These are phyloP conservation scores for Paradoxurus hermaphroditus DNA, from an alignment of 2,113 vertebrate species.

Conservation along the genomic window DNA sequence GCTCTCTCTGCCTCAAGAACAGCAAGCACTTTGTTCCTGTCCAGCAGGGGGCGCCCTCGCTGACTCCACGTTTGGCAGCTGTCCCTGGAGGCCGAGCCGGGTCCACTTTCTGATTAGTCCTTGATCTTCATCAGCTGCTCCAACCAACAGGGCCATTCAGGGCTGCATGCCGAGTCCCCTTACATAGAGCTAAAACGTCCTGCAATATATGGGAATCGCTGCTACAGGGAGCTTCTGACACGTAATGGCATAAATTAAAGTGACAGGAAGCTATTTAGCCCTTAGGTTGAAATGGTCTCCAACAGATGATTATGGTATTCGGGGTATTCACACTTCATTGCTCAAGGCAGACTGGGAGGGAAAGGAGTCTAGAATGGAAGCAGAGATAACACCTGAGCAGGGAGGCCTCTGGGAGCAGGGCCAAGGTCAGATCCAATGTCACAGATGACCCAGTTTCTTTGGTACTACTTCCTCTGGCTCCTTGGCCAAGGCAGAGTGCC, in stretches of 20 bases:
- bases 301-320: conserved; percentile 23
- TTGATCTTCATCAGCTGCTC: neutral
- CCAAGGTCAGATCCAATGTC: neutral
- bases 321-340: conserved; percentile 33
- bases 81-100: neutral
- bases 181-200: conserved; percentile 1
- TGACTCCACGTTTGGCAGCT: neutral
- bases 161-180: neutral
- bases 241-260: conserved; percentile 33
- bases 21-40: neutral
- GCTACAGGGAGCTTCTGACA: neutral
- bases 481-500: neutral
- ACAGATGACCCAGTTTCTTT: neutral
- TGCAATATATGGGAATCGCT: neutral
- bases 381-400: neutral
- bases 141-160: neutral
- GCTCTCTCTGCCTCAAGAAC: neutral
- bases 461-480: neutral
- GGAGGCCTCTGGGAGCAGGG: neutral
- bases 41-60: neutral
- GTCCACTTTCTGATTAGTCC: neutral
- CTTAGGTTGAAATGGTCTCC: neutral
- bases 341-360: neutral
- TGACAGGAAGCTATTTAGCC: conserved; percentile 44
- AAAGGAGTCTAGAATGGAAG: neutral